A percentile compares a stretch with the other conserved stretches of the same genome.
These are phyloP conservation scores for Polyodon spathula DNA, from an alignment of 2,113 vertebrate genomes.

Conservation along the genomic window DNA sequence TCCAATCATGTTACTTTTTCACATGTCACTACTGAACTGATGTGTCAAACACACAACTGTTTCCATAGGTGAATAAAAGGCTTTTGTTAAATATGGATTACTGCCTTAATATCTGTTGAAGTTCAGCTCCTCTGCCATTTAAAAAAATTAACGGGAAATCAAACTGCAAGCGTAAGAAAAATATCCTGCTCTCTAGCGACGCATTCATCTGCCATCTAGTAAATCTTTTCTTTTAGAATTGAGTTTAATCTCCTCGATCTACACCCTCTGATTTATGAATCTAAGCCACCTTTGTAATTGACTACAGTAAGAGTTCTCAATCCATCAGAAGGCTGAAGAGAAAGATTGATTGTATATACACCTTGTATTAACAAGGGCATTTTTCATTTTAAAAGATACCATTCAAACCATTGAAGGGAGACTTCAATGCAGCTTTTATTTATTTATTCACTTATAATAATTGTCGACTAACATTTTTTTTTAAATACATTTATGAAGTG, in stretches of 20 bases:
- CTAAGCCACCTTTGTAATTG: not conserved
- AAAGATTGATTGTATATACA: not conserved
- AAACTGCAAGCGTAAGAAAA: too few species aligned
- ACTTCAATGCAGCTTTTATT: not conserved
- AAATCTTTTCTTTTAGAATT: not conserved
- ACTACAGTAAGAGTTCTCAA: not conserved
- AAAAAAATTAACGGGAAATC: too few species aligned
- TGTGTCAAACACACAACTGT: too few species aligned
- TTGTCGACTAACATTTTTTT: not conserved
- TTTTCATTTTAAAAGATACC: not conserved
- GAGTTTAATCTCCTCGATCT: not conserved
- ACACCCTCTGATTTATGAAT: not conserved
- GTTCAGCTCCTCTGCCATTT: too few species aligned
- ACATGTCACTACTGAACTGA: too few species aligned
- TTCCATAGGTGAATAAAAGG: too few species aligned
- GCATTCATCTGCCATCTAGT: not conserved
- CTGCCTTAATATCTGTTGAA: too few species aligned
- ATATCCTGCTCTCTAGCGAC: too few species aligned
- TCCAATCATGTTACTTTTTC: too few species aligned
- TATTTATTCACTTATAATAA: not conserved
- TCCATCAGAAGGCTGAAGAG: not conserved
- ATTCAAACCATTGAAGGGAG: not conserved
- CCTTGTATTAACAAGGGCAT: slow-evolving; percentile 4
- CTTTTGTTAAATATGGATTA: too few species aligned
- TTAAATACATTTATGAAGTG: not conserved